Evolutionary conservation across 2,113 vertebrate species (phyloP).

Genomic region (Ceyx melanurus): DNA sequence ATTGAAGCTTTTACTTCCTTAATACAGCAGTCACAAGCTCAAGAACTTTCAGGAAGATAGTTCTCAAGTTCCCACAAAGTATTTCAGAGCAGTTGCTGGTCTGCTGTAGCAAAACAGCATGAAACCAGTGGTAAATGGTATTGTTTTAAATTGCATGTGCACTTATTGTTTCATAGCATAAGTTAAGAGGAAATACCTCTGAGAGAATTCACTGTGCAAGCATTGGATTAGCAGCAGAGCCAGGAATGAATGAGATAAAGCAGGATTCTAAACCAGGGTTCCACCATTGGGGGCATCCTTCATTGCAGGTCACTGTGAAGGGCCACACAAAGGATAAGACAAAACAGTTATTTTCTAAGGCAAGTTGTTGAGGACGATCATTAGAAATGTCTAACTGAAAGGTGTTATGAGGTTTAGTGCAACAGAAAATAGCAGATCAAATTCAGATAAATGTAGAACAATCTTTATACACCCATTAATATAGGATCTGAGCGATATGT

Average conservation of each 20-base stretch:
- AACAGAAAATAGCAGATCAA: neutral
- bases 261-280: neutral
- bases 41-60: neutral
- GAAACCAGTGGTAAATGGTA: neutral
- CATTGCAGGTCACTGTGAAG: neutral
- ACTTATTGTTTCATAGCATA: conserved; percentile 1
- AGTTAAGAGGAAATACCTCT: neutral
- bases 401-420: neutral
- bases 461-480: neutral
- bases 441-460: neutral
- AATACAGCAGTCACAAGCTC: neutral
- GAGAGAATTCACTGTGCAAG: neutral
- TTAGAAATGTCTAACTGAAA: neutral
- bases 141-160: neutral
- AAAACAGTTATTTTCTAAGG: neutral
- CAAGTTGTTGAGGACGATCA: neutral
- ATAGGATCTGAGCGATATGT: neutral
- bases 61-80: conserved; percentile 11
- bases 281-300: neutral
- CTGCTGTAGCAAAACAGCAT: neutral
- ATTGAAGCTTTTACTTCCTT: conserved; percentile 45
- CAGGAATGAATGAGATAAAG: neutral
- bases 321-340: neutral
- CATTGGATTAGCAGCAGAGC: neutral
- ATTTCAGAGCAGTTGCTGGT: neutral